phyloP scores from a whole-genome alignment of 2,113 vertebrate species.

The Rutilus rutilus region DNA sequence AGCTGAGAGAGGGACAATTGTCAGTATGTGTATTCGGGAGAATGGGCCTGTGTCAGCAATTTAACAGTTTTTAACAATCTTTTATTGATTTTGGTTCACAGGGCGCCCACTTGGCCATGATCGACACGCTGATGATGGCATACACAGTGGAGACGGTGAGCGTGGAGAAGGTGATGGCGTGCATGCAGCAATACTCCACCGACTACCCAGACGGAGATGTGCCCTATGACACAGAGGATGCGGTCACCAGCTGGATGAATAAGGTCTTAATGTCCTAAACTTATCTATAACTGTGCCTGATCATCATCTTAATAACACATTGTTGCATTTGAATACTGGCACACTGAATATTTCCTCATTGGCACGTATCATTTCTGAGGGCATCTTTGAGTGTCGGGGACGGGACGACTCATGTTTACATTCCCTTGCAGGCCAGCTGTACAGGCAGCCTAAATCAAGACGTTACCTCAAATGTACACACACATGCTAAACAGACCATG shows the following conservation, averaged over 20 bases:
- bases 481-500: conserved; percentile 42
- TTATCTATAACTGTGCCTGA: neutral
- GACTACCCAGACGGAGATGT: conserved; percentile 83
- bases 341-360: neutral
- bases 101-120: conserved; percentile 95
- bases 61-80: neutral
- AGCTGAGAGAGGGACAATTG: neutral
- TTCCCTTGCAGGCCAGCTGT: conserved; percentile 58
- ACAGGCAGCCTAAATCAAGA: conserved; percentile 52
- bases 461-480: conserved; percentile 40
- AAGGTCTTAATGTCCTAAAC: conserved; percentile 77
- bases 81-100: conserved; percentile 62
- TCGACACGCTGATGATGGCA: conserved; percentile 96
- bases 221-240: conserved; percentile 93
- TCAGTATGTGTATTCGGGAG: neutral
- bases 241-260: conserved; percentile 94
- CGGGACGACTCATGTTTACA: conserved; percentile 60
- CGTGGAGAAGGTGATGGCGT: conserved; percentile 87
- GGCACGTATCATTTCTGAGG: neutral
- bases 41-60: neutral
- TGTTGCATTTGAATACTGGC: neutral
- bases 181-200: conserved; percentile 85
- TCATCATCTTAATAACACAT: neutral
- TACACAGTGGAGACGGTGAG: conserved; percentile 92
- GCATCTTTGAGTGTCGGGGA: conserved; percentile 12